Evolutionary conservation across 2,888 invertebrate species (phyloP), one percentile per base, ranked within the genome.

Genomic region (Cosmopolites sordidus): DNA sequence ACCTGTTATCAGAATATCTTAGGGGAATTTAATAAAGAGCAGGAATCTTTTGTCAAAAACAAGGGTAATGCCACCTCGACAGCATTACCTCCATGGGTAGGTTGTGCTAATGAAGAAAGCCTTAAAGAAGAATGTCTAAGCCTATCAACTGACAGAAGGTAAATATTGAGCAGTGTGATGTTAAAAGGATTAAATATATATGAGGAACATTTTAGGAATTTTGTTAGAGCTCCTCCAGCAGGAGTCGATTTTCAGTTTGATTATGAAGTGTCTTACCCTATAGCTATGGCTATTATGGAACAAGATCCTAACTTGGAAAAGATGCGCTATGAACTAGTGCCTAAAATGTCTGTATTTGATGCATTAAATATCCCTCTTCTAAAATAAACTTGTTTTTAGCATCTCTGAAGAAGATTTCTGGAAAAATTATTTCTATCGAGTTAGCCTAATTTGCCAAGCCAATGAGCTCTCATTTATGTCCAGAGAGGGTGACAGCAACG

Each of bases 351-450:
- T 84, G 92, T 83, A 63, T 16, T 16, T 37, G 4, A 14, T 5
- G 14, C 14, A 37, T 37, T 8, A 29, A 12, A 12, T 4, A 6
- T n/a, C 14, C 14, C 3, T 12, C 4, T 4, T 12, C 11, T 37
- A 22, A 22, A 22, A 22, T 22, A 22, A 22, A 22, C n/a, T 37
- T 4, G 5, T 6, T 37, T 40, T 6, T 16, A 91, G 92, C 66
- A 91, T 94, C 75, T 89, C 88, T 69, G 99, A 99, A 81, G 96
- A 97, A 77, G 89, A 90, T 73, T 99, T 99, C 80, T 99, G 99
- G 99, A 86, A 95, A 73, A 99, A 99, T 81, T 99, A 99, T 76
- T 99, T 99, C 80, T 99, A 99, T 80, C 91, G 99, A 73, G 92
- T 99, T 65, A 95, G 94, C 66, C 86, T 99, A 67, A 92, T 99